Percentiles rank a stretch among this genome's conserved stretches.
Evolutionary conservation across 1,140 invertebrate genomes (phyloP).

Genomic region (Dreissena polymorpha): DNA sequence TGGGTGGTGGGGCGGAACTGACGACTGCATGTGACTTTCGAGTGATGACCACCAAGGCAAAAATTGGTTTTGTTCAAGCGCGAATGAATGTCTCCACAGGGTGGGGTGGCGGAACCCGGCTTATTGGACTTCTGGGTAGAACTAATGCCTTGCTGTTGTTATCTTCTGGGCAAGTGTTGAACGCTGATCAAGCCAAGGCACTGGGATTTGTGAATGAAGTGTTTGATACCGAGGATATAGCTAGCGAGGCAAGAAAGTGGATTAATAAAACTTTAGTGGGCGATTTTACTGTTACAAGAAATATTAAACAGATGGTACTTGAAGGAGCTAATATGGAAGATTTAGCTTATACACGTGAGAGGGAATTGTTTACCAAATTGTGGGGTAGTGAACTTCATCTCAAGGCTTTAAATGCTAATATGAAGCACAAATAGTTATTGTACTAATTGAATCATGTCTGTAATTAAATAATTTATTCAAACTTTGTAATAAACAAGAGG

Average conservation of each 20-base stretch:
- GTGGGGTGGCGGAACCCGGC: conserved; percentile 82
- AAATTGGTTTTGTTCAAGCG: conserved; percentile 83
- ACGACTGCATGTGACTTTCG: conserved; percentile 83
- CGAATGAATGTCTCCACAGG: conserved; percentile 83
- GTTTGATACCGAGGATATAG: conserved; percentile 66
- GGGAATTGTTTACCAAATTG: conserved; percentile 78
- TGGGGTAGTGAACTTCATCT: conserved; percentile 81
- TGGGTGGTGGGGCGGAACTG: conserved; percentile 85
- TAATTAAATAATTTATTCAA: no score
- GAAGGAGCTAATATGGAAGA: conserved; percentile 60
- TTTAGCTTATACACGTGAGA: conserved; percentile 77
- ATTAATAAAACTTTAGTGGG: conserved; percentile 68
- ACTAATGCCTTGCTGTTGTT: conserved; percentile 80
- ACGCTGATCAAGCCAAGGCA: conserved; percentile 75
- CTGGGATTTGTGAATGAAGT: conserved; percentile 77
- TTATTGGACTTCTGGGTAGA: conserved; percentile 80
- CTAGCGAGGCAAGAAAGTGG: conserved; percentile 76
- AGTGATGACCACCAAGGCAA: conserved; percentile 78
- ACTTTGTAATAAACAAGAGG: no score
- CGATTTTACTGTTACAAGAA: conserved; percentile 73
- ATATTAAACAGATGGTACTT: conserved; percentile 79
- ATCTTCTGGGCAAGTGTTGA: conserved; percentile 77
- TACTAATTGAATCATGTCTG: no score
- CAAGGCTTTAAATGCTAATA: conserved; percentile 74
- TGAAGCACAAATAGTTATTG: conserved; percentile 70